Evolutionary conservation across 2,888 invertebrate genomes (phyloP), one percentile per base, ranked within the genome.

Genomic region (Cephonodes hylas): DNA sequence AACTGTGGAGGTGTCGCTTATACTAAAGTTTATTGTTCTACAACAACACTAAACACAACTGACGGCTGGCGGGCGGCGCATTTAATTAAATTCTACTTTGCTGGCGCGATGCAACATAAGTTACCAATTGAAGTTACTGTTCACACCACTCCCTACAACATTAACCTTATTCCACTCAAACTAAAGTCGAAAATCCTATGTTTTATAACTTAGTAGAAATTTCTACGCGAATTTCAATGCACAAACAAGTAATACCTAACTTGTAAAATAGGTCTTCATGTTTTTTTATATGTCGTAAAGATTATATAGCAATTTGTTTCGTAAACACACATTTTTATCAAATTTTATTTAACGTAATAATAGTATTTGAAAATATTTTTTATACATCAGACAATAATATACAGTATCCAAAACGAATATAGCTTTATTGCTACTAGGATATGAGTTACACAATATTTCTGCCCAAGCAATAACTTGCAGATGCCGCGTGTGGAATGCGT

Each of bases 81-180:
- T 94, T 94, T 94, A 94, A 94, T 94, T 94, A 94, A 94, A 94
- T 93, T 93, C 93, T 93, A 88, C 81, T 77, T 68, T 65, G 73
- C 79, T 84, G 80, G 86, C 88, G 88, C 86, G 89, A 82, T 63
- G 74, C 72, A 85, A 83, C 92, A 91, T 92, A 91, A 91, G 92
- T 89, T 89, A 84, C 91, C 86, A 89, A 89, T 89, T 83, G 56
- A n/a, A 15, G 13, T 3, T 34, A 5, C 20, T 6, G 6, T 13
- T 22, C 13, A 18, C n/a, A 0, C 13, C 34, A 23, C 7, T 15
- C 27, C 13, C 7, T 18, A 34, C 5, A 25, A n/a, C 23, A 15
- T 27, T 48, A 63, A 63, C 72, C 64, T 61, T 77, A 71, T 5
- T 3, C 0, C 8, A 6, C 2, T 6, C 2, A 5, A 0, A 1